Conservation (phyloP, 1,140 invertebrate genomes). For the Sitophilus oryzae region DNA sequence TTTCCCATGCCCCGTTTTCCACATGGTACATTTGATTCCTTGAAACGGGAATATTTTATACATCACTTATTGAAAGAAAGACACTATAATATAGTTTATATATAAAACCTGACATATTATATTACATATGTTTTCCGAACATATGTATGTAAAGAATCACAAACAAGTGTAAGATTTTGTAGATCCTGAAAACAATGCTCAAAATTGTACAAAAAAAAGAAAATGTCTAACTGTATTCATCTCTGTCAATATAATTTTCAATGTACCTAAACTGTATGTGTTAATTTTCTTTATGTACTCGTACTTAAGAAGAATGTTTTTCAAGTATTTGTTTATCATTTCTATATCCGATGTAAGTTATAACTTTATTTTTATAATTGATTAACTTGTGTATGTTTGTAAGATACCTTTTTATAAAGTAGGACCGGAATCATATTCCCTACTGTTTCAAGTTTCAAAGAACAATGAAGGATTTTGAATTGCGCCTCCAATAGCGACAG, state of each 20-base stretch:
- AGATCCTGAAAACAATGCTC: conserved; percentile 3
- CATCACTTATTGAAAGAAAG: neutral
- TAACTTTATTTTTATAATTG: neutral
- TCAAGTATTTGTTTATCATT: conserved; percentile 20
- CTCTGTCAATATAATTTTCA: neutral
- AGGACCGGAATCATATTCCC: conserved; percentile 19
- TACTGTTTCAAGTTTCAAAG: conserved; percentile 22
- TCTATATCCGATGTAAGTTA: conserved; percentile 3
- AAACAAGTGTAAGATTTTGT: conserved; percentile 1
- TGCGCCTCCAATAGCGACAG: conserved; percentile 11
- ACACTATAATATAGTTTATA: neutral
- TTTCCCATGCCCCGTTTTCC: too few species aligned
- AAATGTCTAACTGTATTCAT: neutral
- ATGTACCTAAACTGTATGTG: conserved; percentile 15
- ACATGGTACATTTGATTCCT: too few species aligned
- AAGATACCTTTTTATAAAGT: conserved; percentile 26
- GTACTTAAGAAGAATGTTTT: conserved; percentile 21
- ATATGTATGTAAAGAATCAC: neutral
- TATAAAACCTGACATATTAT: neutral
- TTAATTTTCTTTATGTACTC: neutral
- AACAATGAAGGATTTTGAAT: conserved; percentile 20
- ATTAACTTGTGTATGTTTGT: conserved; percentile 15
- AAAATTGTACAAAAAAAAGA: conserved; percentile 6
- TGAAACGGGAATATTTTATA: too few species aligned
- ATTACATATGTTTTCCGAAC: neutral